Base-by-base conservation (phyloP, 2,888 invertebrate genomes). In the Drosophila robusta region DNA sequence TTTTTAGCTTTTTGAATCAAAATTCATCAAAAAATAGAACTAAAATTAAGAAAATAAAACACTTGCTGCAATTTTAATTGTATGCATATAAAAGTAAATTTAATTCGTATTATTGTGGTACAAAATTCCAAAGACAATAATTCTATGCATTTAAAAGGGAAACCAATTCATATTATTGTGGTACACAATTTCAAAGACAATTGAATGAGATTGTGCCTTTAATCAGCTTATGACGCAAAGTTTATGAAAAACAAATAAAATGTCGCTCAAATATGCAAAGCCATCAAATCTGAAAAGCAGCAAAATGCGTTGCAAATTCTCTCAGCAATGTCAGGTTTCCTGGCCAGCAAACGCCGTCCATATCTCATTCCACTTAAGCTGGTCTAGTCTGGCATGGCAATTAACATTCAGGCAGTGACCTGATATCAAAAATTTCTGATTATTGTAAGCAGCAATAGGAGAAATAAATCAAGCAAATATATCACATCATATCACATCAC, bases 341-440 rank as follows among this genome's bases (percentile, higher is more conserved):
- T 60, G 64, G 46, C 16, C 18, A 24, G 41, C 39, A 16, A 3
- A 8, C 6, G 2, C 11, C 16, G 9, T 26, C 9, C 16, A 47
- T 11, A 7, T 9, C 36, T 26, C 44, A 36, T 18, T 41, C 51
- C 26, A 26, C 36, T 34, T 29, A 9, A 41, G 47, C 12, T 26
- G 18, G 18, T 52, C 29, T 32, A 52, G 73, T 57, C 70, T 64
- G 61, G 46, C 54, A 4, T 41, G 54, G 65, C 70, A 74, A 74
- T 74, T 74, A 74, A 44, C 26, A 74, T 75, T 50, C 75, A 65
- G 75, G 38, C 65, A 51, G 55, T 65, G 74, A 65, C 55, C 65
- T 51, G 70, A 47, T 46, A 57, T 55, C 46, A 49, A 73, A 74
- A 73, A 50, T 57, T 69, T 57, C 44, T 38, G 61, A 58, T 62